Evolutionary conservation across 2,797 vertebrate genomes (phyloP), one percentile per base, ranked within the genome.

Genomic region (Crocodylus rhombifer): DNA sequence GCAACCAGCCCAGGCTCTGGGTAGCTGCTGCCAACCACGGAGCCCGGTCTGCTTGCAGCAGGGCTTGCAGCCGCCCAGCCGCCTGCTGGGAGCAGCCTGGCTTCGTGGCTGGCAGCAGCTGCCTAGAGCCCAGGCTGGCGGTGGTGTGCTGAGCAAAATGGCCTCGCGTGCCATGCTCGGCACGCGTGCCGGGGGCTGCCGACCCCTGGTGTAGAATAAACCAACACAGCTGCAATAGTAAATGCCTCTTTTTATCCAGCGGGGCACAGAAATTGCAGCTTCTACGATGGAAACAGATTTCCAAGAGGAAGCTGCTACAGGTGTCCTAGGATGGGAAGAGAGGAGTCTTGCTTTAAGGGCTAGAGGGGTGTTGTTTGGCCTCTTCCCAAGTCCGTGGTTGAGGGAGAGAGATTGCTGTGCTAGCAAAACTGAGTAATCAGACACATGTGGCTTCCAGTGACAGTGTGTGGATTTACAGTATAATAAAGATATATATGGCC

Each of bases 401-500:
- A 77, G 14, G 23, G 15, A 79, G 91, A 55, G n/a, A 84, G 23
- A 55, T 92, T 96, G 15, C 30, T 90, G 63, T 71, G 61, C 78
- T 90, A 84, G 76, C 56, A 75, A 87, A 90, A 60, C 91, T 82
- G 69, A 75, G 61, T 93, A 95, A 86, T 84, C 94, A 88, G 88
- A 91, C 77, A 33, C 93, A 81, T 87, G 85, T 91, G 91, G 92
- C 73, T 96, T 92, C 88, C 85, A 92, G 92, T 96, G 96, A 90
- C 92, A 92, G 77, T 85, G 88, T 90, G 83, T 89, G 94, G 93
- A 96, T 97, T 96, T 95, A 95, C 91, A 95, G 75, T 88, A 93
- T 86, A 96, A 96, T 96, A 96, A 96, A 96, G 95, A 96, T 92
- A 93, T 89, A 96, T 96, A 91, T 23, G 51, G 90, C 91, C 92